Percentiles rank a stretch among this genome's conserved stretches.
phyloP scores from a whole-genome alignment of 30 jellyfish, hydroid and myxozoan genomes.

The Cassiopea xamachana region DNA sequence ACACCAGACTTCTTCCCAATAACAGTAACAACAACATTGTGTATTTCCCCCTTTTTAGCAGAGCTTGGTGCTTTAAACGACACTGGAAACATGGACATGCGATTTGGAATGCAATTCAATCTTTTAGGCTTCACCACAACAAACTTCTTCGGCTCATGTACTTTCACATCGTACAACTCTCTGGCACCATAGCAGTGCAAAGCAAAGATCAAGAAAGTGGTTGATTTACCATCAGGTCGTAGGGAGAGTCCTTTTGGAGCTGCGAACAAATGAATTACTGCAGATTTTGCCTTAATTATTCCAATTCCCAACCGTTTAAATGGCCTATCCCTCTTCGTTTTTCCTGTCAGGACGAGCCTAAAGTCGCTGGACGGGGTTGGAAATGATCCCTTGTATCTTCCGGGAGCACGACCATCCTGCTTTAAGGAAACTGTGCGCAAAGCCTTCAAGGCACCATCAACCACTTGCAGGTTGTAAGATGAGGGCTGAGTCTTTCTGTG shows the following conservation, averaged over 20 bases:
- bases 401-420: slow-evolving; percentile 42
- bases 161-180: slow-evolving; percentile 28
- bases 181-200: slow-evolving; percentile 2
- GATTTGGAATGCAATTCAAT: slow-evolving; percentile 2
- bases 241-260: slow-evolving; percentile 39
- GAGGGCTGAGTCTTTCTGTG: slow-evolving; percentile 28
- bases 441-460: slow-evolving; percentile 2
- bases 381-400: slow-evolving; percentile 21
- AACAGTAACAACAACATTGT: slow-evolving; percentile 42
- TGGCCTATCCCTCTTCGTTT: slow-evolving; percentile 15
- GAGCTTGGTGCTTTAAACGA: slow-evolving; percentile 35
- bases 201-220: slow-evolving; percentile 24
- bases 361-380: slow-evolving; percentile 46
- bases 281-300: slow-evolving; percentile 7
- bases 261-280: slow-evolving; percentile 5
- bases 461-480: slow-evolving; percentile 18
- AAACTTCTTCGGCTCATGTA: neutral
- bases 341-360: slow-evolving; percentile 34
- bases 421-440: slow-evolving; percentile 1
- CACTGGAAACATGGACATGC: slow-evolving; percentile 25
- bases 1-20: slow-evolving; percentile 18
- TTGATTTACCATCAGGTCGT: neutral
- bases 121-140: neutral
- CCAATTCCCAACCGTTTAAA: slow-evolving; percentile 32
- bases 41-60: slow-evolving; percentile 20